Evolutionary conservation across 2,888 invertebrate genomes (phyloP).

Genomic region (Amphipoea lucens): DNA sequence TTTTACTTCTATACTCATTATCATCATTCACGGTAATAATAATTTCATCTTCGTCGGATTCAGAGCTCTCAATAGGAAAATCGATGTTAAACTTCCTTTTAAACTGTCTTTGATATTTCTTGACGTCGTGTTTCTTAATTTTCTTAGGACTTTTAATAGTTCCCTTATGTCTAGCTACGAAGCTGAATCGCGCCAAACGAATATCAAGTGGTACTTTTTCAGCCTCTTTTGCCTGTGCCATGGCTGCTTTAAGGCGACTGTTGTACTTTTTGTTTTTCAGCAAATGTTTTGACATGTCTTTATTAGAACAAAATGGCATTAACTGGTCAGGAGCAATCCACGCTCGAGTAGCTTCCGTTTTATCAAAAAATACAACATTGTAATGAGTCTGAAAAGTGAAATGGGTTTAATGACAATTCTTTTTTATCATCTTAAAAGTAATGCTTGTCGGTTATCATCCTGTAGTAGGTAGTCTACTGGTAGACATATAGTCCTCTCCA

Average conservation of each 20-base stretch:
- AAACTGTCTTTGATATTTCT: constrained; percentile 75
- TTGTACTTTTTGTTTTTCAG: constrained; percentile 71
- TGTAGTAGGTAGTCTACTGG: background rate
- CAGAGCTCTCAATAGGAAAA: constrained; percentile 74
- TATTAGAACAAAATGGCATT: constrained; percentile 78
- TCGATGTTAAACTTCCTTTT: constrained; percentile 79
- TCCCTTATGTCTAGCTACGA: constrained; percentile 84
- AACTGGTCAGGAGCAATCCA: constrained; percentile 85
- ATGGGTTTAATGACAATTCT: background rate
- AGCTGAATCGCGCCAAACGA: constrained; percentile 85
- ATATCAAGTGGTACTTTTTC: constrained; percentile 73
- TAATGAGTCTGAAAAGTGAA: constrained; percentile 87
- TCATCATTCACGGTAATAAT: constrained; percentile 24
- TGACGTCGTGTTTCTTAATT: constrained; percentile 73
- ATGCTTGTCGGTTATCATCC: background rate
- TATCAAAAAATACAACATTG: constrained; percentile 90
- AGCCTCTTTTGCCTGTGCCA: constrained; percentile 84
- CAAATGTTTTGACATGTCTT: constrained; percentile 65
- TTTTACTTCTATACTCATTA: constrained; percentile 44
- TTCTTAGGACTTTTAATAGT: constrained; percentile 80
- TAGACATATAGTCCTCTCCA: background rate
- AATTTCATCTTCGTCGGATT: constrained; percentile 71
- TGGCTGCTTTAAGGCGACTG: constrained; percentile 79
- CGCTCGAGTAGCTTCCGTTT: constrained; percentile 80
- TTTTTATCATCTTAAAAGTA: background rate